These are phyloP conservation scores for Arnoldichthys spilopterus DNA, from an alignment of 2,797 vertebrate species.

Conservation along the genomic window DNA sequence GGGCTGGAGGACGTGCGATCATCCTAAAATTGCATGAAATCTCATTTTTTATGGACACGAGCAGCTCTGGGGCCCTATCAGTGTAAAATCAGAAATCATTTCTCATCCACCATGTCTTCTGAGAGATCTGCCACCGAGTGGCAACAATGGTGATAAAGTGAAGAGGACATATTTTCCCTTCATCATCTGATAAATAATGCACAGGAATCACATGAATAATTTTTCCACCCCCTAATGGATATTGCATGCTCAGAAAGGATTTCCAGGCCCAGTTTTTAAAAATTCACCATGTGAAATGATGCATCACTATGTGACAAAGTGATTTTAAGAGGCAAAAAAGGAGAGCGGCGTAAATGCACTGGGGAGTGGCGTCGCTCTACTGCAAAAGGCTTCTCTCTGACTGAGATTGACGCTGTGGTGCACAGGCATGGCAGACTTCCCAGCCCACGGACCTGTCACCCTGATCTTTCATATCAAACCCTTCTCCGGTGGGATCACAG, in stretches of 20 bases:
- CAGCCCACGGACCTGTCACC: conserved; percentile 14
- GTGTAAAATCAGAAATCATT: conserved; percentile 69
- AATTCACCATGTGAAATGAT: conserved; percentile 84
- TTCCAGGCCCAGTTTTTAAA: conserved; percentile 81
- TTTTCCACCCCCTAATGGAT: conserved; percentile 79
- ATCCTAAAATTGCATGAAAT: conserved; percentile 43
- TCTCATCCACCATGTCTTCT: conserved; percentile 59
- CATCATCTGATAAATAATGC: conserved; percentile 82
- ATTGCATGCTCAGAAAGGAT: conserved; percentile 83
- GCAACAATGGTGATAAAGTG: conserved; percentile 69
- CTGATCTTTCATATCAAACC: conserved; percentile 17
- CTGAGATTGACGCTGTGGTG: neutral
- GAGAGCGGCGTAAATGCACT: conserved; percentile 73
- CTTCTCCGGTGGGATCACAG: conserved; percentile 23
- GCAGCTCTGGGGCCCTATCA: conserved; percentile 64
- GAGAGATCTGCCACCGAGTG: conserved; percentile 58
- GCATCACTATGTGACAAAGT: conserved; percentile 83
- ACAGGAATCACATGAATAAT: conserved; percentile 82
- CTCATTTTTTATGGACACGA: conserved; percentile 61
- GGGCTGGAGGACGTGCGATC: conserved; percentile 39
- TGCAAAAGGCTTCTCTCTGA: conserved; percentile 14
- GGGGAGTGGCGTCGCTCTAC: conserved; percentile 19
- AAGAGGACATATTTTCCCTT: conserved; percentile 72
- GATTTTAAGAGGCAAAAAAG: conserved; percentile 76
- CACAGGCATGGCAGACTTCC: conserved; percentile 16